Evolutionary conservation across 2,113 vertebrate genomes (phyloP).

Genomic region (Grus americana): DNA sequence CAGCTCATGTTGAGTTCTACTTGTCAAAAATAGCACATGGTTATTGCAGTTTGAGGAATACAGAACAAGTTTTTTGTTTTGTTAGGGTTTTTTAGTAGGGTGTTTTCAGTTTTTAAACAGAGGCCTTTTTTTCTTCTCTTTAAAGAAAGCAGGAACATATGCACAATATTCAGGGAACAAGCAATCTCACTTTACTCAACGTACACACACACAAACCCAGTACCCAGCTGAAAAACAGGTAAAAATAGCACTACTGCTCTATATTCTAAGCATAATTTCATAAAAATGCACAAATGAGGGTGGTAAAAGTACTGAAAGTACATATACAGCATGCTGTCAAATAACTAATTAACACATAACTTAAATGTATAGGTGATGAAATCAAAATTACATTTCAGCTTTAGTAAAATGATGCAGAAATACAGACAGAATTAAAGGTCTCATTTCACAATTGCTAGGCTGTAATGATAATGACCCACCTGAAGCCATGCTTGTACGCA

Average conservation of each 20-base stretch:
- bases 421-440: not conserved
- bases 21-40: not conserved
- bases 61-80: not conserved
- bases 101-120: not conserved
- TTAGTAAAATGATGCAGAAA: not conserved
- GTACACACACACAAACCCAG: not conserved
- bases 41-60: not conserved
- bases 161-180: not conserved
- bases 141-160: not conserved
- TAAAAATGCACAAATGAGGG: not conserved
- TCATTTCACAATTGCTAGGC: slow-evolving; percentile 13
- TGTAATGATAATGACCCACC: slow-evolving; percentile 3
- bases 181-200: not conserved
- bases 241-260: not conserved
- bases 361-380: not conserved
- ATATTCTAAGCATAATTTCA: not conserved
- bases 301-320: not conserved
- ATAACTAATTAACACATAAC: not conserved
- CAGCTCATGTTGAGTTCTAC: not conserved
- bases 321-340: not conserved
- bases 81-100: not conserved
- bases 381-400: not conserved
- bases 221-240: not conserved
- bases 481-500: not conserved
- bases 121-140: not conserved